These are phyloP conservation scores for Lanistes nyassanus DNA, from an alignment of 1,140 invertebrate genomes.

Conservation along the genomic window DNA sequence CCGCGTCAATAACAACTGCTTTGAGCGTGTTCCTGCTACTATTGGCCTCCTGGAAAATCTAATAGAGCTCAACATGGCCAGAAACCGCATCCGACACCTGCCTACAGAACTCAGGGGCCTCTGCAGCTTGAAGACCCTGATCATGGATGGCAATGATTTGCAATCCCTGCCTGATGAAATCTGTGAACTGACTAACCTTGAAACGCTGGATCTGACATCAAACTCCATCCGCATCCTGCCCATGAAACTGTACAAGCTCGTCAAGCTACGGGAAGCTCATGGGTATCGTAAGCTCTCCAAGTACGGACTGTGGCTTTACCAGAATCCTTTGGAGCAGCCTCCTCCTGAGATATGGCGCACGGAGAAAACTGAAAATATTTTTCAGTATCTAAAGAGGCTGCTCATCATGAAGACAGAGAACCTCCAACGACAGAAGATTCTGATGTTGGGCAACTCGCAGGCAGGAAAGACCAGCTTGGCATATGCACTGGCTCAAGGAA, in stretches of 20 bases:
- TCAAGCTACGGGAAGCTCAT: conserved; percentile 57
- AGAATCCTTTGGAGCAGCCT: conserved; percentile 62
- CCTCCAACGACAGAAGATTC: conserved; percentile 61
- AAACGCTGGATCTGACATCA: conserved; percentile 61
- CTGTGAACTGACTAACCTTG: conserved; percentile 55
- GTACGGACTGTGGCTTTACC: conserved; percentile 64
- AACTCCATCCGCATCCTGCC: conserved; percentile 59
- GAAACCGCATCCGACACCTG: conserved; percentile 52
- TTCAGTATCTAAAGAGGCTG: conserved; percentile 60
- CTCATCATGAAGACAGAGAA: conserved; percentile 62
- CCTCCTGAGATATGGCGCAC: conserved; percentile 64
- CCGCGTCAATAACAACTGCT: conserved; percentile 54
- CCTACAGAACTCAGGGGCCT: conserved; percentile 56
- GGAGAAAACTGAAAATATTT: conserved; percentile 60
- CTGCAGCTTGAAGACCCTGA: conserved; percentile 46
- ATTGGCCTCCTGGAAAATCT: conserved; percentile 54
- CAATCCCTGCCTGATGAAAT: conserved; percentile 57
- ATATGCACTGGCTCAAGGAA: conserved; percentile 44
- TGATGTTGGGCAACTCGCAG: conserved; percentile 58
- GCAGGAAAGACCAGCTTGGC: conserved; percentile 62
- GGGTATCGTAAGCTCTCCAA: conserved; percentile 58
- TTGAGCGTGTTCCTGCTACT: conserved; percentile 52
- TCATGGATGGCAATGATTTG: conserved; percentile 57
- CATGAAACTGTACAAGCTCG: conserved; percentile 55
- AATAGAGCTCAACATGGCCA: conserved; percentile 49